Base-by-base conservation (phyloP, 2,797 vertebrate species). In the Lerista edwardsae region DNA sequence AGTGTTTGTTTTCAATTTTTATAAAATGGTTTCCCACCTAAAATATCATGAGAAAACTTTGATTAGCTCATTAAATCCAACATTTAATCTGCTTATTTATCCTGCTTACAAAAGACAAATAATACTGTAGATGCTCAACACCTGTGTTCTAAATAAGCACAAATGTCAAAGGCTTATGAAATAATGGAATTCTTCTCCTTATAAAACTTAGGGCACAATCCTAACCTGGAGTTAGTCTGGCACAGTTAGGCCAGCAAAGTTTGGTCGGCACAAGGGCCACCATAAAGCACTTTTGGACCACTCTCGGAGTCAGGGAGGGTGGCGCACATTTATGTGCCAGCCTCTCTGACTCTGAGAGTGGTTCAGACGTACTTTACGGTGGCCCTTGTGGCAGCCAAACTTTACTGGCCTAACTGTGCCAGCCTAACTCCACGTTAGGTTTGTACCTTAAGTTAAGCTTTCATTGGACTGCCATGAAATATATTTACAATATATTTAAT, bases 111-210 rank as follows among this genome's bases (percentile, higher is more conserved):
- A 41, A 75, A 61, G 14, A 59, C 14, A 85, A 80, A 80, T 6
- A 31, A 14, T n/a, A n/a, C n/a, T n/a, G n/a, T 85, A 80, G 65
- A 65, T 84, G 57, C 68, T 73, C 23, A 73, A 79, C 27, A 85
- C 29, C 77, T 85, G 61, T 75, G 23, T 75, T 74, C 62, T 59
- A 68, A 59, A 47, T 85, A 80, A 80, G n/a, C 47, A 75, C 23
- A 85, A 75, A 80, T 81, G 78, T 75, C 72, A 85, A 61, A 75
- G 59, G 59, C 31, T 79, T 81, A 75, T 61, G 64, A 75, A 80
- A 75, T 78, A 75, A 68, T 61, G 25, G 36, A 69, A 85, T 75
- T 69, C n/a, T 80, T 57, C 44, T 75, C 59, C 57, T 80, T 47
- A 69, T 47, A 80, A 68, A 64, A 85, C n/a, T 80, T 68, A 4